A percentile compares a stretch with the other conserved stretches of the same genome.
phyloP scores from a whole-genome alignment of 2,888 invertebrate genomes.

The Ametastegia equiseti region DNA sequence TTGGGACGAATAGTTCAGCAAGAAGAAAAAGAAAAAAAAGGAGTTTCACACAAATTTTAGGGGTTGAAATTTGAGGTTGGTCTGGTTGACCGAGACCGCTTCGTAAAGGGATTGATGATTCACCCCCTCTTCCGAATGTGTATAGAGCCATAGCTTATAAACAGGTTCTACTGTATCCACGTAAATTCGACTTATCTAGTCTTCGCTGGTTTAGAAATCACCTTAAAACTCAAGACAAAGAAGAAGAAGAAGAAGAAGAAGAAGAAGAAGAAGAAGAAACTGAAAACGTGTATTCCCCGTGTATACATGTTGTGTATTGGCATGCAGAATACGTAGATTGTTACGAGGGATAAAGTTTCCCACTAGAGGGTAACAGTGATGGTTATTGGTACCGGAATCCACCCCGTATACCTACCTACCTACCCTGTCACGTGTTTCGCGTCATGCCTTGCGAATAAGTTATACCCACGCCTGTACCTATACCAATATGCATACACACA shows the following conservation, averaged over 20 bases:
- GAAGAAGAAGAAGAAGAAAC: background rate
- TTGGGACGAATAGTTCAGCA: too few relatives aligned
- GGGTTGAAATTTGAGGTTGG: too few relatives aligned
- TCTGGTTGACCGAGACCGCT: too few relatives aligned
- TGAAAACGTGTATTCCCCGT: background rate
- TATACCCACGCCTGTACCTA: background rate
- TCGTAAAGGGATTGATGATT: too few relatives aligned
- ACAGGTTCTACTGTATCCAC: too few relatives aligned
- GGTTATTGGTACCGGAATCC: constrained; percentile 27
- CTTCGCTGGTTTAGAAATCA: too few relatives aligned
- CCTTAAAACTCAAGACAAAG: background rate
- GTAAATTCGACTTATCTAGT: too few relatives aligned
- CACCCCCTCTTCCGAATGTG: too few relatives aligned
- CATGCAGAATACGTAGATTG: constrained; percentile 42
- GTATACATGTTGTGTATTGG: constrained; percentile 33
- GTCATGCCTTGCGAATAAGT: constrained; percentile 34
- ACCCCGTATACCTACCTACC: background rate
- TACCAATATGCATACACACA: background rate
- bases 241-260: background rate
- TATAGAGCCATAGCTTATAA: too few relatives aligned
- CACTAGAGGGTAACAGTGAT: constrained; percentile 25
- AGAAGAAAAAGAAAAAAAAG: too few relatives aligned
- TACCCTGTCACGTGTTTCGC: constrained; percentile 42
- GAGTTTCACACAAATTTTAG: too few relatives aligned
- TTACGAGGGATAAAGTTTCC: constrained; percentile 39